These are phyloP conservation scores for Otolemur crassicaudatus DNA, from an alignment of 2,797 vertebrate species.

Conservation along the genomic window DNA sequence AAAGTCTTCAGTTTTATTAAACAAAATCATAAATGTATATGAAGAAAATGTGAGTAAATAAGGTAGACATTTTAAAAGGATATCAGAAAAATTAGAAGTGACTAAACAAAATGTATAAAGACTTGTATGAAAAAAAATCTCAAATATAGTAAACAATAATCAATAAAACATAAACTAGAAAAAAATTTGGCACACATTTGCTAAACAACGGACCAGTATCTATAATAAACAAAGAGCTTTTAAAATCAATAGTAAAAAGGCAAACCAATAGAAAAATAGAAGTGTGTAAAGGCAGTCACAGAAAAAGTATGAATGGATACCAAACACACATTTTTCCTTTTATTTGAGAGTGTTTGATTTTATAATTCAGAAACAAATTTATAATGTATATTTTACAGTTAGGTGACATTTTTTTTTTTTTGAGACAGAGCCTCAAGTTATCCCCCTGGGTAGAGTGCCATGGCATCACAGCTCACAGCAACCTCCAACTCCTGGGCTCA, in stretches of 20 bases:
- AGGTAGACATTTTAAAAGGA: not conserved
- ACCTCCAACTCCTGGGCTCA: no score
- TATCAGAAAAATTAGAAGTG: constrained; percentile 21
- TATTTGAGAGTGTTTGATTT: not conserved
- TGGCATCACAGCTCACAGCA: no score
- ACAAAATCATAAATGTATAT: not conserved
- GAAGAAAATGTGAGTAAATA: not conserved
- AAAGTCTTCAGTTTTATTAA: not conserved
- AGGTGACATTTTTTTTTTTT: no score
- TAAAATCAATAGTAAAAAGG: not conserved
- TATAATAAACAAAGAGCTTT: not conserved
- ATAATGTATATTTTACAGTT: not conserved
- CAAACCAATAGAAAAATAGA: not conserved
- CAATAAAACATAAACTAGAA: not conserved
- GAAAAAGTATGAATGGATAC: not conserved
- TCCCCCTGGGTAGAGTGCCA: no score
- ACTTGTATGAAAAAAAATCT: constrained; percentile 38
- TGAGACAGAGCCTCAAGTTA: no score
- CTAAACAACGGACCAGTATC: not conserved
- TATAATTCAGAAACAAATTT: constrained; percentile 45
- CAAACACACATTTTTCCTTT: not conserved
- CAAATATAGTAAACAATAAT: not conserved
- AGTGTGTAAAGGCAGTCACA: not conserved
- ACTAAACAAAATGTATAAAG: not conserved
- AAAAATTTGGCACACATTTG: not conserved